A percentile compares a stretch with the other conserved stretches of the same genome.
These are phyloP conservation scores for Oceanodroma leucorhoa DNA, from an alignment of 2,797 vertebrate genomes.

Conservation along the genomic window DNA sequence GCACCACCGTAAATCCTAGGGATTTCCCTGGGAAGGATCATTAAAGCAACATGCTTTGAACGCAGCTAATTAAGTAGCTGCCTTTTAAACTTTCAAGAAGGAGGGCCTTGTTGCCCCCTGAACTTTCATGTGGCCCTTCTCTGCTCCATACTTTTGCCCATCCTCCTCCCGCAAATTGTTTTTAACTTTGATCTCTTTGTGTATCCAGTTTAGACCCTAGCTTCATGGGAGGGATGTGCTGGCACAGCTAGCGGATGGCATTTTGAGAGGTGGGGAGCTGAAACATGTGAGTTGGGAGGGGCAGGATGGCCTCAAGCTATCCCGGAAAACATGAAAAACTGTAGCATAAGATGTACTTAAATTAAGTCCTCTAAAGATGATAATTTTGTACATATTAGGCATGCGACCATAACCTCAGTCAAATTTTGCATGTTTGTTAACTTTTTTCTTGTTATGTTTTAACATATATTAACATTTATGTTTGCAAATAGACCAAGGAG, in stretches of 20 bases:
- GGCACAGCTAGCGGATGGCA: background rate
- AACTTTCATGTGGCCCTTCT: background rate
- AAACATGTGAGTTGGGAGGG: accelerated
- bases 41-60: conserved; percentile 22
- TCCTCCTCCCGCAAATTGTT: background rate
- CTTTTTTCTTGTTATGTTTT: background rate
- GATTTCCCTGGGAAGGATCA: conserved; percentile 9
- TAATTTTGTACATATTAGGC: background rate
- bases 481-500: background rate
- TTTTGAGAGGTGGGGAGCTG: background rate
- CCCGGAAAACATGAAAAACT: background rate
- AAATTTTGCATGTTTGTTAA: background rate
- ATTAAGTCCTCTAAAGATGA: background rate
- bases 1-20: background rate
- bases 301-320: background rate
- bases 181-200: background rate
- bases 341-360: background rate
- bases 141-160: background rate
- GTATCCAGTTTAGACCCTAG: background rate
- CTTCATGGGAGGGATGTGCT: background rate
- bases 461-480: background rate
- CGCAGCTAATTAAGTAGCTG: background rate
- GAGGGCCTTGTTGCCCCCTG: background rate
- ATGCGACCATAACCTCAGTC: background rate
- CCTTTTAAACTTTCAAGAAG: background rate